These are phyloP conservation scores for Aphaenogaster ashmeadi DNA, from an alignment of 1,140 invertebrate species.

Conservation along the genomic window DNA sequence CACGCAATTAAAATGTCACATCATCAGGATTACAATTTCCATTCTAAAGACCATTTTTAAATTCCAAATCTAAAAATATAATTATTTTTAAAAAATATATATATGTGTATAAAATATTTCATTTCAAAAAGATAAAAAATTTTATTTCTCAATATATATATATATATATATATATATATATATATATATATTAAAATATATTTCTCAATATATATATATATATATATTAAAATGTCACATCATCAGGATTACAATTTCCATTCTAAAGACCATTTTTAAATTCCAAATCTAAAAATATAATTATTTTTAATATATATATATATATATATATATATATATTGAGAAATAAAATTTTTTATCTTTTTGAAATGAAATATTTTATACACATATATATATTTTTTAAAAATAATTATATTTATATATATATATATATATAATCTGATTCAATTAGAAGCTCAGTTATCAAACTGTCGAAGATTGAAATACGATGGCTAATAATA, in stretches of 20 bases:
- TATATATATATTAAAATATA: too few relatives aligned
- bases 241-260: not conserved
- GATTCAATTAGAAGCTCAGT: not conserved
- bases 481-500: not conserved
- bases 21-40: not conserved
- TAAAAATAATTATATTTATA: not conserved
- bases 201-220: too few relatives aligned
- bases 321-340: too few relatives aligned
- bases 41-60: not conserved
- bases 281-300: slow-evolving; percentile 40
- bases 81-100: not conserved
- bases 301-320: not conserved
- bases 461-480: not conserved
- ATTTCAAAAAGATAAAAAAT: not conserved
- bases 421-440: not conserved
- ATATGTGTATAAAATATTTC: not conserved
- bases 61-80: slow-evolving; percentile 39
- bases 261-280: not conserved
- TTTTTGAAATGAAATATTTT: not conserved
- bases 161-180: too few relatives aligned
- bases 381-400: not conserved
- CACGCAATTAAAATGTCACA: not conserved
- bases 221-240: not conserved
- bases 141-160: not conserved
- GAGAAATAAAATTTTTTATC: slow-evolving; percentile 1